Conservation (phyloP, 2,888 invertebrate species). For the Steinernema carpocapsae region DNA sequence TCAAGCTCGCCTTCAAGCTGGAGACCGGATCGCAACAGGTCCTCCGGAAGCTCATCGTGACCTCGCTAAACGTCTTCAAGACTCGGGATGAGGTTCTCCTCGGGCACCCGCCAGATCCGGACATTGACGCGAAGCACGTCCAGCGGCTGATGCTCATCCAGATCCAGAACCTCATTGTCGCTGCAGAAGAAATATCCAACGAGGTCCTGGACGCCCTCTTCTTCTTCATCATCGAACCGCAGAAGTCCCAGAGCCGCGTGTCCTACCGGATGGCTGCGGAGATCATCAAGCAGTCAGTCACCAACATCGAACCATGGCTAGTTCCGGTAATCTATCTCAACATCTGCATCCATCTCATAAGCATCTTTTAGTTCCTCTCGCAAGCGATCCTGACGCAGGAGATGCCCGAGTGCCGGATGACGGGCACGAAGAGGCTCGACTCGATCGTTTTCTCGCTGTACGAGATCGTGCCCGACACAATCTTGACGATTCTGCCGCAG, state of each 20-base stretch:
- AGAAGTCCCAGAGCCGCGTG: conserved; percentile 77
- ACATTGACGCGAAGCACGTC: conserved; percentile 72
- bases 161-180: conserved; percentile 88
- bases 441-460: conserved; percentile 95
- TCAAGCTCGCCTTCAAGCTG: conserved; percentile 96
- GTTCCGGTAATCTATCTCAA: conserved; percentile 73
- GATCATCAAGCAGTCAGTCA: conserved; percentile 86
- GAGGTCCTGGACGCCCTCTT: conserved; percentile 91
- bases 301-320: conserved; percentile 90
- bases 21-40: conserved; percentile 73
- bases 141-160: conserved; percentile 96
- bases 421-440: conserved; percentile 76
- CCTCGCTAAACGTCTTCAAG: conserved; percentile 84
- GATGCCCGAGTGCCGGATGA: conserved; percentile 33
- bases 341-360: conserved; percentile 45
- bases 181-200: conserved; percentile 91
- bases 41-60: conserved; percentile 87
- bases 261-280: conserved; percentile 89
- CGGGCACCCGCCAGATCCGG: background rate
- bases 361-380: conserved; percentile 82
- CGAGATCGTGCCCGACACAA: conserved; percentile 85
- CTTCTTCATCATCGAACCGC: conserved; percentile 89
- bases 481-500: conserved; percentile 87
- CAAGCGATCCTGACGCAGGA: conserved; percentile 87
- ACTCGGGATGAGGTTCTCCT: conserved; percentile 14